Evolutionary conservation across 64 coral and sea anemone species (phyloP), one percentile per base, ranked within the genome.

Genomic region (Stylophora pistillata): DNA sequence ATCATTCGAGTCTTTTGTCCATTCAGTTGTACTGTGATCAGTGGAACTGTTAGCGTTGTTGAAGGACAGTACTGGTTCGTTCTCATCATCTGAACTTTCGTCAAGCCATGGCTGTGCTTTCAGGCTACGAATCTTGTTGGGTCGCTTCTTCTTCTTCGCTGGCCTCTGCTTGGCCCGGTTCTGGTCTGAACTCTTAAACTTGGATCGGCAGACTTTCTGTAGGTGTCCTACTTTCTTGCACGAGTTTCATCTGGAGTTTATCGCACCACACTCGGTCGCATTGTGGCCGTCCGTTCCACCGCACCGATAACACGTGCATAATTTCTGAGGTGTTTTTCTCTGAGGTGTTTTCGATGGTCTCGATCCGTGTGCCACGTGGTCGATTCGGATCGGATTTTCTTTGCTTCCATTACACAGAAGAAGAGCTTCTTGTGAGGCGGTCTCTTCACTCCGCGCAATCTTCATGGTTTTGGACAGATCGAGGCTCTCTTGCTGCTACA

Each of bases 171-270:
- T 33, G 13, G 23, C 52, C 37, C 18, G 23, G 71, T 87, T 87
- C 73, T 56, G 69, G 58, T 75, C 76, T 41, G 13, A 23, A 56
- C 47, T 80, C 59, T 63, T 69, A 47, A 31, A 9, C 41, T 29
- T 66, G 28, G 76, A 80, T 34, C 34, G 17, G 31, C 77, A 81
- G 1, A 82, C 63, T 41, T 76, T 78, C 14, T 76, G 75, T 7
- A 82, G 66, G 37, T 72, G 88, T 57, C 88, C 77, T 7, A 90
- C n/a, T 23, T 82, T 82, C 15, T 78, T 90, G 66, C 77, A 90
- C 15, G 33, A 18, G 13, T 90, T 81, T 25, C 77, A 90, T 25
- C 15, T 90, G 33, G 21, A 80, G 31, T 82, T 60, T 65, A 65
- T 81, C 15, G 88, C 88, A 25, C 63, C 21, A 52, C 88, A 90